Percentiles rank a stretch among this genome's conserved stretches.
phyloP scores from a whole-genome alignment of 2,113 vertebrate genomes.

The Thalassarche chlororhynchos region DNA sequence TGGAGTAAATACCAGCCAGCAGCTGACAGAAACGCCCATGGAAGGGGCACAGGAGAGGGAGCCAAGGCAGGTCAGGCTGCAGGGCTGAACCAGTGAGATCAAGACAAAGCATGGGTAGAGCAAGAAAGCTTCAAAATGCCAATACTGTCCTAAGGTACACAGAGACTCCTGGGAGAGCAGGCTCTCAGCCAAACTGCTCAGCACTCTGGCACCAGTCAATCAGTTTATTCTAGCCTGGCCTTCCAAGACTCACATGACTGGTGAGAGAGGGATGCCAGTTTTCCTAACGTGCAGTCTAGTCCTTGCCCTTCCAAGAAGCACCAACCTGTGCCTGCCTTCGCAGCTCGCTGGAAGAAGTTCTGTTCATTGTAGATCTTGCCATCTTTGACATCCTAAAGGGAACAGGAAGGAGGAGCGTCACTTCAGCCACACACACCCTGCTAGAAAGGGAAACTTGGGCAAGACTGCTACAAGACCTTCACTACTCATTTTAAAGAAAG shows the following conservation, averaged over 20 bases:
- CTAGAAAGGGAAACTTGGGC: not conserved
- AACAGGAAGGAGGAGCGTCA: not conserved
- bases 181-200: not conserved
- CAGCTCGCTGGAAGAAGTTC: slow-evolving; percentile 92
- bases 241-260: not conserved
- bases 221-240: not conserved
- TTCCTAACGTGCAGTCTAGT: not conserved
- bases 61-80: not conserved
- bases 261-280: not conserved
- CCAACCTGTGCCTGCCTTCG: slow-evolving; percentile 81
- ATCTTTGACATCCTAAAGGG: slow-evolving; percentile 86
- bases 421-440: not conserved
- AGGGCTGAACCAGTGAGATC: not conserved
- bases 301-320: not conserved
- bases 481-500: not conserved
- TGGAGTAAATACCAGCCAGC: not conserved
- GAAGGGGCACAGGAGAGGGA: not conserved
- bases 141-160: not conserved
- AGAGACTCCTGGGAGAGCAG: not conserved
- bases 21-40: not conserved
- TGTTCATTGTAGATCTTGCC: slow-evolving; percentile 92
- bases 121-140: not conserved
- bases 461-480: not conserved
- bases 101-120: not conserved
- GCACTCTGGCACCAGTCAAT: not conserved